These are phyloP conservation scores for Bradynema listronoti DNA, from an alignment of 1,140 invertebrate species.

Conservation along the genomic window DNA sequence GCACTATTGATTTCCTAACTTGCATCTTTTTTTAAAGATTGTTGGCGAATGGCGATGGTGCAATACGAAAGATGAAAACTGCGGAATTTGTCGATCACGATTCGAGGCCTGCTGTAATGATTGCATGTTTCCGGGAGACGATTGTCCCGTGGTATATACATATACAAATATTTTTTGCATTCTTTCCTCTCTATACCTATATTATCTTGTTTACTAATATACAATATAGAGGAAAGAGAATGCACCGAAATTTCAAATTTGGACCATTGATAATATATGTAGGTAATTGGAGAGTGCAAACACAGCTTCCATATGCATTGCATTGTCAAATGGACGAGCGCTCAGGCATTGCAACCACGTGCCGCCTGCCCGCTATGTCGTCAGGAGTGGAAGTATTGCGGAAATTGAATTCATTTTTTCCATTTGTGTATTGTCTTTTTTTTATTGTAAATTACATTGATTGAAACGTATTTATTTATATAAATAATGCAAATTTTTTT, in stretches of 20 bases:
- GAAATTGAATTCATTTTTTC: neutral
- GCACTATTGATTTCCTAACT: neutral
- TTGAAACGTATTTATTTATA: conserved; percentile 14
- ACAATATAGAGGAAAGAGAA: conserved; percentile 2
- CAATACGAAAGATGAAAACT: conserved; percentile 58
- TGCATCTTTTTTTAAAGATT: neutral
- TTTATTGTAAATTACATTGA: neutral
- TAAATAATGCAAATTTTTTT: conserved; percentile 9
- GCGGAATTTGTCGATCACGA: conserved; percentile 95
- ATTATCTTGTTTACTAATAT: conserved; percentile 7
- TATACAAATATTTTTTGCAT: conserved; percentile 9
- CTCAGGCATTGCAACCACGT: conserved; percentile 66
- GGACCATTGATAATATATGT: conserved; percentile 13
- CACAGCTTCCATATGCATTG: conserved; percentile 99
- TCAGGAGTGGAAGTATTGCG: conserved; percentile 74
- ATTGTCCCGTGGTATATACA: conserved; percentile 73
- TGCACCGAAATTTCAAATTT: conserved; percentile 9
- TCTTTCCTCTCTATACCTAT: neutral
- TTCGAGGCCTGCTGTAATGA: conserved; percentile 98
- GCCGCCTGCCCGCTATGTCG: conserved; percentile 91
- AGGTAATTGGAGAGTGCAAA: conserved; percentile 93
- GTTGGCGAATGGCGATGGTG: neutral
- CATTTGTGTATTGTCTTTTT: neutral
- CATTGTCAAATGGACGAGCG: conserved; percentile 97
- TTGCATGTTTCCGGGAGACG: conserved; percentile 94